Evolutionary conservation across 2,797 vertebrate genomes (phyloP).

Genomic region (Poliocrania exsul): DNA sequence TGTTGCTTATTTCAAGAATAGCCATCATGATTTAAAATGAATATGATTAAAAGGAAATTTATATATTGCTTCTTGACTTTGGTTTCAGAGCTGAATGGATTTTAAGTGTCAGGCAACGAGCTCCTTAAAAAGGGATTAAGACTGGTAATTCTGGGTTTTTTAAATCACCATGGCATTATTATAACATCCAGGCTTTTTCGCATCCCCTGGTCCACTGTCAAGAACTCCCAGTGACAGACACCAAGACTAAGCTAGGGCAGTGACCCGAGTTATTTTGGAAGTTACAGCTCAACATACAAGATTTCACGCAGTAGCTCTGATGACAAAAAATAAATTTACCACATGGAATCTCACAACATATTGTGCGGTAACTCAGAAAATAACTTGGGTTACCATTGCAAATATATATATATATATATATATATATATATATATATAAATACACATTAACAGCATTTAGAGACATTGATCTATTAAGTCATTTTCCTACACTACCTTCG

Average conservation of each 20-base stretch:
- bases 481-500: constrained; percentile 74
- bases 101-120: neutral
- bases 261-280: constrained; percentile 64
- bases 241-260: constrained; percentile 6
- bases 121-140: constrained; percentile 1
- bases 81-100: constrained; percentile 28
- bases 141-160: constrained; percentile 22
- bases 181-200: neutral
- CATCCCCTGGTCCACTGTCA: neutral
- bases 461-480: constrained; percentile 75
- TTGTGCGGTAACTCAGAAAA: constrained; percentile 67
- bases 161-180: neutral
- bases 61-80: constrained; percentile 19
- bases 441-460: constrained; percentile 54
- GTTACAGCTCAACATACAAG: constrained; percentile 51
- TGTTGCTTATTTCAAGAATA: neutral
- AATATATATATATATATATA: neutral
- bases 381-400: constrained; percentile 27
- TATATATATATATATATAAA: neutral
- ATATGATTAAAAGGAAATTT: constrained; percentile 4
- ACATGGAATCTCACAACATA: constrained; percentile 65
- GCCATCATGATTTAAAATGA: neutral
- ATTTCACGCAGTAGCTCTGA: constrained; percentile 59
- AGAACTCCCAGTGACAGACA: constrained; percentile 38
- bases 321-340: constrained; percentile 73